A percentile compares a stretch with the other conserved stretches of the same genome.
Conservation (phyloP, 1,140 invertebrate genomes). For the Drosophila funebris region DNA sequence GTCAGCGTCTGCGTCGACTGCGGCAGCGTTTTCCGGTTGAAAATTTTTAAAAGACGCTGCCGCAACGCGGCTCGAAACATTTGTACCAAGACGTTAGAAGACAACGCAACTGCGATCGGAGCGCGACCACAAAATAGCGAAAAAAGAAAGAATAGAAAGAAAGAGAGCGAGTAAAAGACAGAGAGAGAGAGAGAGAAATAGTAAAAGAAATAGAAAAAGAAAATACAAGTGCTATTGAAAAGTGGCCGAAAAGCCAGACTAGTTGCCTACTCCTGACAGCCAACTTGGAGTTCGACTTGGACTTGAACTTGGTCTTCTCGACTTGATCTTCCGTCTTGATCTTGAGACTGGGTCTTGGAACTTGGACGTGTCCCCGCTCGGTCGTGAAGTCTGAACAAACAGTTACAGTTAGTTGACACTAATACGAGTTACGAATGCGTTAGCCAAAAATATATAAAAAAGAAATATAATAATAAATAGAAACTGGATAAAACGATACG, state of each 20-base stretch:
- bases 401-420: conserved; percentile 83
- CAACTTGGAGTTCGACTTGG: conserved; percentile 37
- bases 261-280: conserved; percentile 30
- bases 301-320: conserved; percentile 23
- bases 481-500: conserved; percentile 29
- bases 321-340: conserved; percentile 4
- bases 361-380: conserved; percentile 11
- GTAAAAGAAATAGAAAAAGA: conserved; percentile 22
- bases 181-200: neutral
- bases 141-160: conserved; percentile 8
- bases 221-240: conserved; percentile 39
- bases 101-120: conserved; percentile 63
- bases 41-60: conserved; percentile 84
- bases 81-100: conserved; percentile 82
- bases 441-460: conserved; percentile 35
- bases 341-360: conserved; percentile 1
- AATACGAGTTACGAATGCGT: conserved; percentile 52
- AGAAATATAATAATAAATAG: conserved; percentile 17
- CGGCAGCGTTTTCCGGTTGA: conserved; percentile 61
- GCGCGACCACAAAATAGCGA: conserved; percentile 15
- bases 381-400: conserved; percentile 6
- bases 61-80: conserved; percentile 75
- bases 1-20: neutral
- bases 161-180: neutral
- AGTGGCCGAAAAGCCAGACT: conserved; percentile 12